Conservation (phyloP, 2,113 vertebrate species). For the Rhea americana region DNA sequence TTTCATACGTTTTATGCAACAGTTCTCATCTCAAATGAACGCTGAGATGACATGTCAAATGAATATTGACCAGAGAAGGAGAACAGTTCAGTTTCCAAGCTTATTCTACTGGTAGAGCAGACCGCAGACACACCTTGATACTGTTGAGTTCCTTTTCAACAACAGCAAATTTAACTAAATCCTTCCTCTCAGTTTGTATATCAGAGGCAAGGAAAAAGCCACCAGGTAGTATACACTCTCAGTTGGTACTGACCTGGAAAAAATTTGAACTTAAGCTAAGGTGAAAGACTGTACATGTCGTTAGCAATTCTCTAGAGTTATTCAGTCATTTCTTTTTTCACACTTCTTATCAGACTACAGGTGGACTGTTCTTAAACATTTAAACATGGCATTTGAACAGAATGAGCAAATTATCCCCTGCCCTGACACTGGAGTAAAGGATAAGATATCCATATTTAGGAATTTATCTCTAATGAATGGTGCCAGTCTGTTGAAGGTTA, state of each 20-base stretch:
- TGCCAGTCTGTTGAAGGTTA: background rate
- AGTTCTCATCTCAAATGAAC: background rate
- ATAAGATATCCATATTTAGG: background rate
- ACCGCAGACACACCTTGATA: background rate
- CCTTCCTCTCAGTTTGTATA: background rate
- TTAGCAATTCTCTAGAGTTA: background rate
- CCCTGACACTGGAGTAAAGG: background rate
- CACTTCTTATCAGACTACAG: background rate
- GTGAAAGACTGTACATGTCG: background rate
- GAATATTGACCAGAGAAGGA: background rate
- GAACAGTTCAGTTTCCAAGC: background rate
- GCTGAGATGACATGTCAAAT: background rate
- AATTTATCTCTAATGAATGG: background rate
- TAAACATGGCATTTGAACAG: background rate
- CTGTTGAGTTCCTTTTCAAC: background rate
- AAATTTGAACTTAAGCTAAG: background rate
- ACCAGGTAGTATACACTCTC: background rate
- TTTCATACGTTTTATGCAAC: background rate
- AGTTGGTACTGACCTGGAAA: background rate
- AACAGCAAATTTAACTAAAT: background rate
- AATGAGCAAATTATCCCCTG: background rate
- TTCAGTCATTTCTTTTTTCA: background rate
- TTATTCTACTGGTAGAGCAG: background rate
- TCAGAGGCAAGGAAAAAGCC: background rate
- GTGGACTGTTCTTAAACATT: background rate